A percentile compares a stretch with the other conserved stretches of the same genome.
Evolutionary conservation across 2,797 vertebrate genomes (phyloP).

Genomic region (Poecile montanus): DNA sequence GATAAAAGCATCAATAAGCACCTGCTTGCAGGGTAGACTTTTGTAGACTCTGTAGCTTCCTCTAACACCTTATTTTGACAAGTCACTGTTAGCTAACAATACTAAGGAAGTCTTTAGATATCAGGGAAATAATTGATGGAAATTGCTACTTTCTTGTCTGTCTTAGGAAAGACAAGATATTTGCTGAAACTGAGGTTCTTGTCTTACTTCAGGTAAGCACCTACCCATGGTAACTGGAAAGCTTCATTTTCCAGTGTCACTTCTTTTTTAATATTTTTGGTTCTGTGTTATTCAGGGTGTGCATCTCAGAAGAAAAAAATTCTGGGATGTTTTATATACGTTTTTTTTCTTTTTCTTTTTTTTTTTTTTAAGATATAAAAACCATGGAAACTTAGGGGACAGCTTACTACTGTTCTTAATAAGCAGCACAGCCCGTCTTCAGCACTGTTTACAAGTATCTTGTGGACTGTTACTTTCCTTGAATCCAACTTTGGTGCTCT

Average conservation of each 20-base stretch:
- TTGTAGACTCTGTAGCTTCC: fast-evolving
- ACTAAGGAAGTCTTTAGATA: not conserved
- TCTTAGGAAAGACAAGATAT: not conserved
- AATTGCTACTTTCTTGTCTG: not conserved
- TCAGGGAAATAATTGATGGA: not conserved
- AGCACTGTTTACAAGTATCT: not conserved
- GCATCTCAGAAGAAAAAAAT: not conserved
- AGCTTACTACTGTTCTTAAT: not conserved
- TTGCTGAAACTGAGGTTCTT: not conserved
- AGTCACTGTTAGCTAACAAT: not conserved
- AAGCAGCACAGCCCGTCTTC: not conserved
- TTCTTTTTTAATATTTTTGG: not conserved
- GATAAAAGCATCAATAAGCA: not conserved
- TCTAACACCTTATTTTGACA: not conserved
- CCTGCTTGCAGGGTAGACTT: not conserved
- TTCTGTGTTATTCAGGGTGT: not conserved
- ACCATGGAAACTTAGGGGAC: not conserved
- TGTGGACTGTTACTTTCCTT: not conserved
- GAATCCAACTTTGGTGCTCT: not conserved
- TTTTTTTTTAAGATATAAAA: not conserved
- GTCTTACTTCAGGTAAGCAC: not conserved
- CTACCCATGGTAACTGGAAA: not conserved
- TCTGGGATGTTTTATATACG: not conserved
- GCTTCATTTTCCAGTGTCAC: not conserved
- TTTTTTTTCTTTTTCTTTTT: not conserved